phyloP scores from a whole-genome alignment of 2,113 vertebrate species.

The Murina feae region DNA sequence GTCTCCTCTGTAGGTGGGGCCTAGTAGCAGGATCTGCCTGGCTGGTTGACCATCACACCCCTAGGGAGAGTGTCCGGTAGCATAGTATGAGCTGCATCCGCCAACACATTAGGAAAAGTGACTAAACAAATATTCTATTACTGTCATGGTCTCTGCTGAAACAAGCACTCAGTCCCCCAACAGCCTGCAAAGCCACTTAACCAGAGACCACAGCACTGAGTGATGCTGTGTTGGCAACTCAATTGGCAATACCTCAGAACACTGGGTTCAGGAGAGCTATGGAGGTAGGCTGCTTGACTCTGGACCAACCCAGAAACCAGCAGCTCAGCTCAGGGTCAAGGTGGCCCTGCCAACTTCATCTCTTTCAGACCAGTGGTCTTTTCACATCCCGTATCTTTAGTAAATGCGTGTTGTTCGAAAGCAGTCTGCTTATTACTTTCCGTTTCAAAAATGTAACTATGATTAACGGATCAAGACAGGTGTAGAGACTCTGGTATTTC shows the following conservation, averaged over 20 bases:
- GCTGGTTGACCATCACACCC: neutral
- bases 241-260: neutral
- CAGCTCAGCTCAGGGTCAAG: neutral
- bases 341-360: neutral
- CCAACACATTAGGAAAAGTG: neutral
- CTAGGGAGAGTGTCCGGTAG: neutral
- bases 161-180: neutral
- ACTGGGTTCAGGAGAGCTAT: neutral
- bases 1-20: neutral
- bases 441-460: constrained; percentile 11
- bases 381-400: neutral
- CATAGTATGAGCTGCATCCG: neutral
- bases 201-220: neutral
- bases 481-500: neutral
- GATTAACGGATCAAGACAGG: neutral
- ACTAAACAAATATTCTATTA: neutral
- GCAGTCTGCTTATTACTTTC: neutral
- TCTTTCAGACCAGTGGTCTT: neutral
- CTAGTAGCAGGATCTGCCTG: neutral
- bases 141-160: neutral
- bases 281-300: neutral
- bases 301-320: neutral
- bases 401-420: neutral
- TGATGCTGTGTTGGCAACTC: neutral
- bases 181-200: neutral